phyloP scores from a whole-genome alignment of 2,113 vertebrate genomes.

The Orientallactaga bullata region DNA sequence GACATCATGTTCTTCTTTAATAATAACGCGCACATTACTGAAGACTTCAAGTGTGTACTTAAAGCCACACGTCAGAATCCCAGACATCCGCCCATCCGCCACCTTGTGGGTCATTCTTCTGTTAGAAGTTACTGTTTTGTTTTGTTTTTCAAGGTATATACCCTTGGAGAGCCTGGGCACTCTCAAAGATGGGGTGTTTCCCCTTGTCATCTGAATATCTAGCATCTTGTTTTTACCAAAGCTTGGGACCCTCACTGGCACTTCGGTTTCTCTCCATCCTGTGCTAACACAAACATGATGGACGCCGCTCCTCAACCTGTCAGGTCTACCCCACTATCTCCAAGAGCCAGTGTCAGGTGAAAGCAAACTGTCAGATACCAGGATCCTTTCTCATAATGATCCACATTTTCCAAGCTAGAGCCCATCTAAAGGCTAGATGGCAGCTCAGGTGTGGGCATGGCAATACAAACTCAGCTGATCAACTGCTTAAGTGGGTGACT shows the following conservation, averaged over 20 bases:
- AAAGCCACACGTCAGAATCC: slow-evolving; percentile 53
- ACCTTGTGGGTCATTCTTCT: not conserved
- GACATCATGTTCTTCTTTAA: slow-evolving; percentile 42
- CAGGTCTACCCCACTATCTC: not conserved
- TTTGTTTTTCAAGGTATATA: not conserved
- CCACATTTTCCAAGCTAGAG: too few relatives aligned
- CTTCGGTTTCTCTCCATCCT: not conserved
- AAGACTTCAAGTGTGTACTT: not conserved
- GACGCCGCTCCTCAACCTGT: not conserved
- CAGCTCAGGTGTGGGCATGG: too few relatives aligned
- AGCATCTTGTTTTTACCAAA: not conserved
- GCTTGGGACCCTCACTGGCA: not conserved
- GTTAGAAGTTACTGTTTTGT: not conserved
- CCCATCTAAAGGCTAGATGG: too few relatives aligned
- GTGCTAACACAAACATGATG: not conserved
- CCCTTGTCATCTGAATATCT: not conserved
- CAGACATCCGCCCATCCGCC: not conserved
- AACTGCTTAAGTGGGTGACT: not conserved
- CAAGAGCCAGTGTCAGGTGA: not conserved
- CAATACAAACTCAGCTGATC: not conserved
- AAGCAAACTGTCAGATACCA: not conserved
- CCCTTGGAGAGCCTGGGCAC: not conserved
- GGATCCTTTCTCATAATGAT: not conserved
- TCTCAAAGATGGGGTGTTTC: not conserved
- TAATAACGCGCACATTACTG: not conserved